A percentile compares a stretch with the other conserved stretches of the same genome.
These are phyloP conservation scores for Paramuricea clavata DNA, from an alignment of 92 coral and sea anemone genomes.

Conservation along the genomic window DNA sequence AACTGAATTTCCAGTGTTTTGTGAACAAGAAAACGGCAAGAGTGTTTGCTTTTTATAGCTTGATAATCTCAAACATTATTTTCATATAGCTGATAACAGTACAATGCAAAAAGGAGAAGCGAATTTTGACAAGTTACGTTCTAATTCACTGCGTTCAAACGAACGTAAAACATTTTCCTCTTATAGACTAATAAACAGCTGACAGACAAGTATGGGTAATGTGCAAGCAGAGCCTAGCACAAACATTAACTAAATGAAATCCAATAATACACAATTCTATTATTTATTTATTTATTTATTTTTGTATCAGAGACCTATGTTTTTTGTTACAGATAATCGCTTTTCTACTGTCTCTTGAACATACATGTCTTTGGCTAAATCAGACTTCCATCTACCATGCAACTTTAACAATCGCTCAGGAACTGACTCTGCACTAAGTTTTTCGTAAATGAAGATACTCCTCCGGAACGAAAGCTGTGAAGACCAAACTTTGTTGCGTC, in stretches of 20 bases:
- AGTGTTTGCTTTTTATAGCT: too few relatives aligned
- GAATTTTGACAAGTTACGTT: too few relatives aligned
- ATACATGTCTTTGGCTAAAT: slow-evolving; percentile 17
- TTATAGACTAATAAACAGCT: too few relatives aligned
- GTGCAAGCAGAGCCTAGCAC: not conserved
- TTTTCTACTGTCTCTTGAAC: not conserved
- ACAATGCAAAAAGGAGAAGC: too few relatives aligned
- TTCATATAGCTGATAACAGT: too few relatives aligned
- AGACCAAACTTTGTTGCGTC: not conserved
- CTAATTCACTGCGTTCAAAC: slow-evolving; percentile 23
- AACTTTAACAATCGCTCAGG: not conserved
- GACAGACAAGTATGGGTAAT: too few relatives aligned
- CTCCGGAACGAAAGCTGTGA: slow-evolving; percentile 8
- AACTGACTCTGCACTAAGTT: not conserved
- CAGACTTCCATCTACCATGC: slow-evolving; percentile 27
- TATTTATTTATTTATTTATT: not conserved
- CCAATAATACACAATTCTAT: not conserved
- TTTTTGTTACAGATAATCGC: not conserved
- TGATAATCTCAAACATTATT: too few relatives aligned
- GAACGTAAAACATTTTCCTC: not conserved
- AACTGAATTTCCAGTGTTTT: too few relatives aligned
- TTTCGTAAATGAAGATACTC: not conserved
- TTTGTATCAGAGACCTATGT: not conserved
- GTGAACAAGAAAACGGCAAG: too few relatives aligned
- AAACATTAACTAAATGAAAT: not conserved